Conservation (phyloP, 2,113 vertebrate genomes). For the Rana temporaria region DNA sequence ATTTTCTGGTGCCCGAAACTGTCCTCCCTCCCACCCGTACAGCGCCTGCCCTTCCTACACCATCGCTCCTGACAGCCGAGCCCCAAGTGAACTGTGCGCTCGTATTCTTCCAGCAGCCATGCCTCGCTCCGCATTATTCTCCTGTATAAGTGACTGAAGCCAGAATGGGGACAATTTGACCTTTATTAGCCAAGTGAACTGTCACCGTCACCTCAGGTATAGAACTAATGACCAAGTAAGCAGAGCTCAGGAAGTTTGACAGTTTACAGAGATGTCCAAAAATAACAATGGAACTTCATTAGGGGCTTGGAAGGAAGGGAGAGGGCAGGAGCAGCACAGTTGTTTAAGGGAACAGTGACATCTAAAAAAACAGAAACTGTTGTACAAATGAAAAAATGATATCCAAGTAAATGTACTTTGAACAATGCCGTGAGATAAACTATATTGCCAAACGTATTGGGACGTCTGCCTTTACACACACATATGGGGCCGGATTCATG, state of each 20-base stretch:
- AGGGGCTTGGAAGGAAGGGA: not conserved
- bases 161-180: conserved; percentile 83
- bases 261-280: not conserved
- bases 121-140: conserved; percentile 77
- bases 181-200: conserved; percentile 82
- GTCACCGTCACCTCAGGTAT: conserved; percentile 37
- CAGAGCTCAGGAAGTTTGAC: not conserved
- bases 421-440: no score
- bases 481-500: no score
- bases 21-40: not conserved
- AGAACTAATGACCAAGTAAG: conserved; percentile 39
- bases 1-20: no score
- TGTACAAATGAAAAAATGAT: no score
- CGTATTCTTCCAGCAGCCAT: conserved; percentile 75
- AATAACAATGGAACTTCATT: not conserved
- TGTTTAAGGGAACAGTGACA: no score
- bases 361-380: no score
- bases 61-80: conserved; percentile 69
- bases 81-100: conserved; percentile 59
- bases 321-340: not conserved
- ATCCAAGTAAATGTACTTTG: no score
- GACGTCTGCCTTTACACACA: no score
- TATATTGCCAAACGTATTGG: no score
- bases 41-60: conserved; percentile 46
- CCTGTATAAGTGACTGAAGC: conserved; percentile 78